Conservation (phyloP, 2,888 invertebrate species). For the Tetheella fluctuosa region DNA sequence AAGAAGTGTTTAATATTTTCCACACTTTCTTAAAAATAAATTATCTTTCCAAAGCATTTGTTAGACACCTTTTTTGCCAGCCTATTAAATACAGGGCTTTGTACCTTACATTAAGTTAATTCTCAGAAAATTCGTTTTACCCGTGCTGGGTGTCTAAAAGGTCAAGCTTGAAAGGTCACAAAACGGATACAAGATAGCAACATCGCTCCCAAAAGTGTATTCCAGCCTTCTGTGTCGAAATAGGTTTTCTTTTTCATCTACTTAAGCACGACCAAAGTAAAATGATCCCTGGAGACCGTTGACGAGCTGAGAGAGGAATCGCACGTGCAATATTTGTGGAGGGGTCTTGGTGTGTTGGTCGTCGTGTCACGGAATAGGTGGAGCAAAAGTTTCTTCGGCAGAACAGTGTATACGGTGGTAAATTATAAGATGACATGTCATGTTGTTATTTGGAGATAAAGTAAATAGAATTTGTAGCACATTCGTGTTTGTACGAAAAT, state of each 20-base stretch:
- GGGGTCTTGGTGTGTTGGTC: background rate
- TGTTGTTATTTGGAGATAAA: constrained; percentile 32
- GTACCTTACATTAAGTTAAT: constrained; percentile 7
- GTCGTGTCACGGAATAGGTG: background rate
- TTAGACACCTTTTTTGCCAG: background rate
- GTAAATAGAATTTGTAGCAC: constrained; percentile 24
- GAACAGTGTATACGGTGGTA: constrained; percentile 33
- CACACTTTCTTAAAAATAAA: background rate
- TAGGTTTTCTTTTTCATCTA: constrained; percentile 8
- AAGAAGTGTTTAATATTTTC: constrained; percentile 2
- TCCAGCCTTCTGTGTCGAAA: constrained; percentile 14
- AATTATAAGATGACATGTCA: constrained; percentile 38
- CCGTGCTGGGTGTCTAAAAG: background rate
- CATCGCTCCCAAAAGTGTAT: constrained; percentile 27
- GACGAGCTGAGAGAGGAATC: constrained; percentile 33
- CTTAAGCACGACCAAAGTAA: constrained; percentile 24
- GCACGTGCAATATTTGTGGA: constrained; percentile 16
- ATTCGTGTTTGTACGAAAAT: constrained; percentile 6
- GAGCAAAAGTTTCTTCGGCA: constrained; percentile 25
- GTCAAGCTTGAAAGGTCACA: constrained; percentile 4
- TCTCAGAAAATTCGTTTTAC: background rate
- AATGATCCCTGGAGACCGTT: constrained; percentile 31
- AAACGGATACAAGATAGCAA: background rate
- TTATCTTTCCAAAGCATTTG: background rate
- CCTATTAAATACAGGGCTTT: background rate